Percentiles rank a stretch among this genome's conserved stretches.
Evolutionary conservation across 2,113 vertebrate species (phyloP).

Genomic region (Aepyceros melampus): DNA sequence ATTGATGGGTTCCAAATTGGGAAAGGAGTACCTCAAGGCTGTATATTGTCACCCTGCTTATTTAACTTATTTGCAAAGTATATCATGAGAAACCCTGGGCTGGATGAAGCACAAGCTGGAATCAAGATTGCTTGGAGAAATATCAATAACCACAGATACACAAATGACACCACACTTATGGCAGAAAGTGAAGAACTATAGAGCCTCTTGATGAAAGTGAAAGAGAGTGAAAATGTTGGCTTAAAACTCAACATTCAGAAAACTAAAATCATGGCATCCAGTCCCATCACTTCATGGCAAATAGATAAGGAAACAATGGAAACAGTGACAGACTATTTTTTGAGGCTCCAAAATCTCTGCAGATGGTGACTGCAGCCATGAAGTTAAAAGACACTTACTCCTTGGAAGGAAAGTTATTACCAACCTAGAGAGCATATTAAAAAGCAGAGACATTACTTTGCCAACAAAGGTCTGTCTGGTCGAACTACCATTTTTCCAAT

Average conservation of each 20-base stretch:
- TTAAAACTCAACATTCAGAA: background rate
- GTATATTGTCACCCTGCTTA: background rate
- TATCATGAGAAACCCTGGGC: background rate
- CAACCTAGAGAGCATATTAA: background rate
- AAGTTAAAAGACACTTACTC: background rate
- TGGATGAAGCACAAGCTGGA: background rate
- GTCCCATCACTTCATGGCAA: background rate
- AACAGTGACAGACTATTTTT: background rate
- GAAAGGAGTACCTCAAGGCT: background rate
- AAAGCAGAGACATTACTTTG: background rate
- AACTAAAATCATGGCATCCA: background rate
- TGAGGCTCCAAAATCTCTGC: background rate
- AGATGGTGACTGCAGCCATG: background rate
- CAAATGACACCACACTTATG: background rate
- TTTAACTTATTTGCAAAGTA: background rate
- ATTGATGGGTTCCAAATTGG: background rate
- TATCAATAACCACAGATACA: background rate
- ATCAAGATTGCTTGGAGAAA: background rate
- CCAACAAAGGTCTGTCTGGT: background rate
- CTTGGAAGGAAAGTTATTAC: background rate
- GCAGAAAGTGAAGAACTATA: background rate
- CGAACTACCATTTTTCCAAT: background rate
- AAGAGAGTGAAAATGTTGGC: background rate
- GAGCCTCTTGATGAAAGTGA: background rate
- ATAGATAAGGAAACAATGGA: background rate